Evolutionary conservation across 1,140 invertebrate species (phyloP).

Genomic region (Dendrolimus punctatus): DNA sequence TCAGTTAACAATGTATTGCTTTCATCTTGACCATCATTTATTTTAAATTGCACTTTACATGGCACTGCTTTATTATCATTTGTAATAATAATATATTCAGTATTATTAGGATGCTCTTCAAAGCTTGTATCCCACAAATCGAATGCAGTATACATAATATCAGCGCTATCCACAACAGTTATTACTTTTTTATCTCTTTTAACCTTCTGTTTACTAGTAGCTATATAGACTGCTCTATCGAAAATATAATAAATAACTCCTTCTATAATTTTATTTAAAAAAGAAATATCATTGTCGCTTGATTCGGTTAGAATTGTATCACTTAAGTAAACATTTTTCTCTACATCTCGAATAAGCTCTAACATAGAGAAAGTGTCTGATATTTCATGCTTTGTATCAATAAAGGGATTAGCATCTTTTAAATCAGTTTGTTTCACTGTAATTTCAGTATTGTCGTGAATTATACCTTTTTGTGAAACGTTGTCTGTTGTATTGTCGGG

Average conservation of each 20-base stretch:
- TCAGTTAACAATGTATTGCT: no score
- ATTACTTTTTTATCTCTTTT: slow-evolving; percentile 35
- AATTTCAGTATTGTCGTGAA: no score
- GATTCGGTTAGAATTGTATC: slow-evolving; percentile 32
- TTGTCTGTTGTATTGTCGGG: no score
- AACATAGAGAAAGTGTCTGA: slow-evolving; percentile 45
- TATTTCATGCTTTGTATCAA: slow-evolving; percentile 2
- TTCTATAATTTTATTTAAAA: slow-evolving; percentile 36
- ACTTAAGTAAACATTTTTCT: slow-evolving; percentile 28
- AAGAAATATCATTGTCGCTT: slow-evolving; percentile 24
- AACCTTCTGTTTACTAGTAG: slow-evolving; percentile 16
- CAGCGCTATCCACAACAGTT: slow-evolving; percentile 53
- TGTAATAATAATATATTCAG: not conserved
- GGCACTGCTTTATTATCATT: not conserved
- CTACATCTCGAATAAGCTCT: slow-evolving; percentile 40
- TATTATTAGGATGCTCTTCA: not conserved
- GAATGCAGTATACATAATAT: slow-evolving; percentile 49
- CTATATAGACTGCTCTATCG: slow-evolving; percentile 30
- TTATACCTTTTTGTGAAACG: no score
- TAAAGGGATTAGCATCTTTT: no score
- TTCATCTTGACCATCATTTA: no score
- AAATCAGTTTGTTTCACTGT: no score
- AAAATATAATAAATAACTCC: slow-evolving; percentile 47
- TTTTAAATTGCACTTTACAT: no score
- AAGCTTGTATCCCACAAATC: slow-evolving; percentile 16